phyloP scores from a whole-genome alignment of 2,113 vertebrate species.

The Lamprotornis superbus region DNA sequence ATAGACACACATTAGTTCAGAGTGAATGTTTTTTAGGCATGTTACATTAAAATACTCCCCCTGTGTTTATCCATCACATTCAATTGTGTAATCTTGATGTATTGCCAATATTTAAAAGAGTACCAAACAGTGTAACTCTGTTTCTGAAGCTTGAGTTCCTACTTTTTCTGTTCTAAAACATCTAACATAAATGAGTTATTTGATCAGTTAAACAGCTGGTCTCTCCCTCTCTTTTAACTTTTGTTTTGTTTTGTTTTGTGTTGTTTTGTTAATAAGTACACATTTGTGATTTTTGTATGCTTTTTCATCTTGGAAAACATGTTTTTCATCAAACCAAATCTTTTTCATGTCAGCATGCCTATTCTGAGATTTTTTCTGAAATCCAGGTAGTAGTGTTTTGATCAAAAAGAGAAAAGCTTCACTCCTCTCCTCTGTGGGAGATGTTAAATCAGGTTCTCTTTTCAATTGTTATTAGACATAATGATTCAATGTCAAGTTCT shows the following conservation, averaged over 20 bases:
- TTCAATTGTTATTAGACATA: background rate
- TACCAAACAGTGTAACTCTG: background rate
- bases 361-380: background rate
- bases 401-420: background rate
- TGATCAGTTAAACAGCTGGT: background rate
- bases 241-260: background rate
- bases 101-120: accelerated
- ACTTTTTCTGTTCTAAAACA: background rate
- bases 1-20: background rate
- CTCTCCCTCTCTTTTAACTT: background rate
- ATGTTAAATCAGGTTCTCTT: background rate
- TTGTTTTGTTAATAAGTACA: background rate
- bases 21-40: background rate
- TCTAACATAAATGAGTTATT: background rate
- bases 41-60: background rate
- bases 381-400: background rate
- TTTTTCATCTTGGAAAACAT: background rate
- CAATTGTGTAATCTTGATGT: background rate
- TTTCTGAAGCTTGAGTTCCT: background rate
- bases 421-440: background rate
- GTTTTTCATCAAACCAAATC: background rate
- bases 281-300: background rate
- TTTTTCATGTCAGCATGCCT: background rate
- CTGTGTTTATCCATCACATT: background rate
- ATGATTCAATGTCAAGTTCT: background rate